Conservation (phyloP, 2,797 vertebrate species). For the Sebastes matsubarae region DNA sequence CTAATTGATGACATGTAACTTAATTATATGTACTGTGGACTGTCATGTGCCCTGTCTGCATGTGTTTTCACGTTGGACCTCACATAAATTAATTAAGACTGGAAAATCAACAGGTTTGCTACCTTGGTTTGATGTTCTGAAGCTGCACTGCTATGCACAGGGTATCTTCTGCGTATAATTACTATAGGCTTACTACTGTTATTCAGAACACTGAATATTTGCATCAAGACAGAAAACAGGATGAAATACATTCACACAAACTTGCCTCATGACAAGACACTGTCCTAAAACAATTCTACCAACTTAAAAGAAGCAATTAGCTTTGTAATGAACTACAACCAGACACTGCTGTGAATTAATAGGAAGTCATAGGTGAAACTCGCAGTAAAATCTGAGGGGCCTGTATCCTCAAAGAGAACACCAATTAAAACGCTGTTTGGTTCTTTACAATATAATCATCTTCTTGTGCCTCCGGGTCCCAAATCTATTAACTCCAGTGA, state of each 20-base stretch:
- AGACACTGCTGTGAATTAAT: constrained; percentile 34
- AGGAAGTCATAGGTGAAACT: constrained; percentile 34
- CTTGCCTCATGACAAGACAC: neutral
- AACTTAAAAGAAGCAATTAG: neutral
- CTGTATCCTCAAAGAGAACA: constrained; percentile 36
- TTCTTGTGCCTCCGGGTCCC: constrained; percentile 43
- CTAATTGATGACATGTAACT: neutral
- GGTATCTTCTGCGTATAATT: neutral
- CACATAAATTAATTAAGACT: neutral
- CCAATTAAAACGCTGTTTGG: constrained; percentile 51
- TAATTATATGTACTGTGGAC: neutral
- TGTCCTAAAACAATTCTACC: neutral
- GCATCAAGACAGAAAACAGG: neutral
- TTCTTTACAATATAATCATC: constrained; percentile 58
- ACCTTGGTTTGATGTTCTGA: neutral
- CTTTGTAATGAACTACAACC: constrained; percentile 17
- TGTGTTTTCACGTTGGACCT: neutral
- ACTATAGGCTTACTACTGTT: neutral
- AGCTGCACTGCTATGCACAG: neutral
- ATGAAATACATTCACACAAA: neutral
- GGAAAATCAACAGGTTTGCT: neutral
- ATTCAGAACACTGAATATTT: neutral
- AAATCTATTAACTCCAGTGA: constrained; percentile 55
- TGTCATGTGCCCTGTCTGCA: neutral
- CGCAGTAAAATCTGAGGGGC: constrained; percentile 37